Evolutionary conservation across 35 echinoderm and acorn worm species (phyloP), one percentile per base, ranked within the genome.

Genomic region (Nesometra sesokonis): DNA sequence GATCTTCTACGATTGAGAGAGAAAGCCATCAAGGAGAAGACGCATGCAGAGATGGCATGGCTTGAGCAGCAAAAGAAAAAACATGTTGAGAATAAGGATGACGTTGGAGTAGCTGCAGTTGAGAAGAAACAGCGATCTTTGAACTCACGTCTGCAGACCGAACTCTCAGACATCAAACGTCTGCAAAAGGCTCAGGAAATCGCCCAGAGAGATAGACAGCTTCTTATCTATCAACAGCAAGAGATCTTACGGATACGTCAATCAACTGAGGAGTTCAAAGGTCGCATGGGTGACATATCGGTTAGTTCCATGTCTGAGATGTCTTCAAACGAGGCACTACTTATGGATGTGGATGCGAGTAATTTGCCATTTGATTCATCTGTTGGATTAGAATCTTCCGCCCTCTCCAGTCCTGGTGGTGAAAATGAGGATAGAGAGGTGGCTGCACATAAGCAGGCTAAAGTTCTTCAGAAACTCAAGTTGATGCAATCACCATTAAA

Each of bases 401-500:
- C 29, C 23, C 83, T 32, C 34, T 82, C 46, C 33, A 86, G 35
- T 79, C 31, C 37, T 17, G 36, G 57, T 13, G 77, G 36, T 67
- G 80, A 33, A 39, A 87, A 57, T 17, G 90, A 83, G 30, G 32
- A 57, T 11, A 80, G 36, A 77, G 80, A 84, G 29, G 76, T 77
- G 17, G 88, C 96, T n/a, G 90, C 90, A 33, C 90, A 99, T 46
- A 99, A 99, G 46, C 96, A 99, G 82, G 90, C 89, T 11, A 85
- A 88, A 82, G 96, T 93, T 40, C 43, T 98, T 90, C 95, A 94
- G 84, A 98, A 98, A 46, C 86, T 97, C 19, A 93, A 93, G 85
- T 88, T 81, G 83, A 77, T 94, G 77, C 89, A 94, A 52, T 78
- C 87, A 36, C 93, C 89, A 33, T 86, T 90, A 23, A 94, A 87